Evolutionary conservation across 1,140 invertebrate genomes (phyloP), one percentile per base, ranked within the genome.

Genomic region (Drosophila equinoxialis): DNA sequence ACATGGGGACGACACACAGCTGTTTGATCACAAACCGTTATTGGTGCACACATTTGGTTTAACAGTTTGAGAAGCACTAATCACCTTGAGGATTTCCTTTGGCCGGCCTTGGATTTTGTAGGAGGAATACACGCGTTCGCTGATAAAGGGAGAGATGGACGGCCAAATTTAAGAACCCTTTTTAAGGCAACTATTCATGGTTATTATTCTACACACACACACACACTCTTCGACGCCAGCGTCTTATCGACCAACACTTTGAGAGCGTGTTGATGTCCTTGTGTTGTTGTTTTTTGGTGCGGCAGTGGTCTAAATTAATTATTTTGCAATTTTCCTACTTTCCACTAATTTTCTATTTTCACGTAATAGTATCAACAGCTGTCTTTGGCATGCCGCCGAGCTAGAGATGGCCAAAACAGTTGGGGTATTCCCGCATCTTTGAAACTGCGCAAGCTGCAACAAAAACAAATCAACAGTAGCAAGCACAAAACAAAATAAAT

Each of bases 351-450:
- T 51, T 74, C 77, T 87, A 68, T 87, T 86, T 87, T 87, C 76
- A 87, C 83, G 83, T 87, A 87, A 87, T 77, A 87, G 84, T 51
- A 51, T 7, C 45, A 51, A 51, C 45, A 51, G 45, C 45, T 51
- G 45, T 23, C 20, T 51, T 51, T 51, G 45, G 45, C 37, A 39
- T 39, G 37, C 83, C 87, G 83, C 17, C 59, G 41, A 37, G 23
- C 55, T 61, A 23, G 4, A 33, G 2, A 30, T 42, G 35, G 11
- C 0, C 17, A 11, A 3, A 39, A 39, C 37, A 39, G 37, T 39
- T 39, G 11, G 37, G 37, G 37, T 39, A 39, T 2, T n/a, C 37
- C 11, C 37, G 37, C 37, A 13, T 13, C 11, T 39, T 39, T 39
- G 11, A 39, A 39, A 11, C 11, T 4, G 6, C 11, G 0, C 1